Evolutionary conservation across 2,113 vertebrate genomes (phyloP).

Genomic region (Pionites leucogaster): DNA sequence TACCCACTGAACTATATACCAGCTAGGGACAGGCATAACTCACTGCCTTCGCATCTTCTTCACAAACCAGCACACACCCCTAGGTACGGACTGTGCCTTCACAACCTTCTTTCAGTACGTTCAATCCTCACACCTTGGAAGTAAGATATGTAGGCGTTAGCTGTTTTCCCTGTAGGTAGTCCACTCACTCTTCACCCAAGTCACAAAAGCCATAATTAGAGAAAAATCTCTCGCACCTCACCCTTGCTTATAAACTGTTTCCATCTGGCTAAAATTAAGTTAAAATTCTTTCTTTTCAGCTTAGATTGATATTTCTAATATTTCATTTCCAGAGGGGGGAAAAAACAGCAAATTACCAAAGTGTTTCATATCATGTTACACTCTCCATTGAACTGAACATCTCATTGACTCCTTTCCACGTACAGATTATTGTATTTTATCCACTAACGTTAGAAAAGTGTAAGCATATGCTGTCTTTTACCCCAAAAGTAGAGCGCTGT

Average conservation of each 20-base stretch:
- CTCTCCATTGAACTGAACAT: not conserved
- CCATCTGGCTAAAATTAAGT: constrained; percentile 31
- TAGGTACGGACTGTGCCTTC: not conserved
- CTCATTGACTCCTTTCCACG: not conserved
- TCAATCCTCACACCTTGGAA: not conserved
- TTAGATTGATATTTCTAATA: constrained; percentile 32
- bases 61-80: not conserved
- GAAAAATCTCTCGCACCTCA: not conserved
- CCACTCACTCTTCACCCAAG: not conserved
- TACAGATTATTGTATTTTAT: not conserved
- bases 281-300: constrained; percentile 22
- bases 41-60: not conserved
- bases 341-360: not conserved
- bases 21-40: not conserved
- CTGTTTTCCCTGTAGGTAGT: not conserved
- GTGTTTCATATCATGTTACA: not conserved
- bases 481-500: not conserved
- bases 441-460: not conserved
- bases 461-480: not conserved
- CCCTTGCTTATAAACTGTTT: not conserved
- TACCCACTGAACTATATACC: not conserved
- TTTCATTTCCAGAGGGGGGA: not conserved
- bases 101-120: not conserved
- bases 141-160: not conserved
- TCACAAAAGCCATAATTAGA: not conserved